Conservation (phyloP, 2,113 vertebrate species). For the Lepisosteus osseus region DNA sequence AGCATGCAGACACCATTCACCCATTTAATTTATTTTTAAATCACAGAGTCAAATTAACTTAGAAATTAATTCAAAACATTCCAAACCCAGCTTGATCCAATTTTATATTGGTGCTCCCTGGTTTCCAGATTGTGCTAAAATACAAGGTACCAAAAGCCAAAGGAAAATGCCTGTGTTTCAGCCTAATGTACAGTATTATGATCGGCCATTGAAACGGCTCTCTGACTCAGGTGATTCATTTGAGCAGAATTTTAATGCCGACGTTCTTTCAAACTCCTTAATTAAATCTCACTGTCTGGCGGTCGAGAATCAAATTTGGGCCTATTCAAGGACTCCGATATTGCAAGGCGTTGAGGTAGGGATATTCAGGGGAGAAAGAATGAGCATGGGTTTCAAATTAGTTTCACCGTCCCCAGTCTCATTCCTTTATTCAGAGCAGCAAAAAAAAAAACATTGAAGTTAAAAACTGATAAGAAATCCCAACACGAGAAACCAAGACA, state of each 20-base stretch:
- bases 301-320: constrained; percentile 10
- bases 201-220: neutral
- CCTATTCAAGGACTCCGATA: constrained; percentile 20
- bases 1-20: no score
- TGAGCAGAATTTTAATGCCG: constrained; percentile 18
- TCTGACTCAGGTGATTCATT: constrained; percentile 13
- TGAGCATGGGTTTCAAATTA: neutral
- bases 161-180: no score
- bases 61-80: no score
- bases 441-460: no score
- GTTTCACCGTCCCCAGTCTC: neutral
- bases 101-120: no score
- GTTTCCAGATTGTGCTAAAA: no score
- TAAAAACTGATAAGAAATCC: neutral
- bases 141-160: no score
- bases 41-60: no score
- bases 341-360: neutral
- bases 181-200: no score
- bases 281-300: constrained; percentile 27
- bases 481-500: neutral
- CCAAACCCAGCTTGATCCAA: no score
- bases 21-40: no score
- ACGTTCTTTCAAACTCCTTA: constrained; percentile 16
- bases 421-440: neutral
- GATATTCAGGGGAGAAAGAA: constrained; percentile 3